phyloP scores from a whole-genome alignment of 1,140 invertebrate genomes.

The Gryllus bimaculatus region DNA sequence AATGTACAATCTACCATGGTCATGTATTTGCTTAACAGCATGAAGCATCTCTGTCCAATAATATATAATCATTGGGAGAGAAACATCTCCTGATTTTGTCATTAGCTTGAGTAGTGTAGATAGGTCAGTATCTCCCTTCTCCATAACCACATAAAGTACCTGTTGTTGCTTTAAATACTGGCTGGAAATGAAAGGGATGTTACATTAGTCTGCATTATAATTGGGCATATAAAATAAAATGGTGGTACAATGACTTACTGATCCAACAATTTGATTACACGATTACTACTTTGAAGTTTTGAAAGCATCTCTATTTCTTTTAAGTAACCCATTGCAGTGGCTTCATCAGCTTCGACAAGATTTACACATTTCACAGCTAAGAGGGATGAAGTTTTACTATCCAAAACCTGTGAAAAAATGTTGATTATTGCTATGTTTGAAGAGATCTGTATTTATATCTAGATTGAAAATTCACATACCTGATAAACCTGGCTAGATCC shows the following conservation, averaged over 20 bases:
- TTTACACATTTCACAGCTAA: background rate
- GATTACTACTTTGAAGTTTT: background rate
- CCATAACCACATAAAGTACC: conserved; percentile 76
- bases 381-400: background rate
- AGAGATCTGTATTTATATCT: background rate
- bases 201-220: background rate
- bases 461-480: background rate
- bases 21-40: conserved; percentile 85
- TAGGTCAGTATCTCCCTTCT: conserved; percentile 86
- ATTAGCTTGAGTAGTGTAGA: conserved; percentile 60
- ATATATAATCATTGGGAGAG: conserved; percentile 61
- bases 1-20: conserved; percentile 69
- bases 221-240: background rate
- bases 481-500: background rate
- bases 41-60: conserved; percentile 92
- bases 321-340: background rate
- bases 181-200: conserved; percentile 31
- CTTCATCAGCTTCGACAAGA: background rate
- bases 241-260: background rate
- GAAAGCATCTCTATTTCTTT: background rate
- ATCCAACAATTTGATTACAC: background rate
- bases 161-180: conserved; percentile 37
- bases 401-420: background rate
- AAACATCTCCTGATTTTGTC: conserved; percentile 44
- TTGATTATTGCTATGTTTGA: background rate